phyloP scores from a whole-genome alignment of 35 echinoderm and acorn worm species.

The Antedon bifida region DNA sequence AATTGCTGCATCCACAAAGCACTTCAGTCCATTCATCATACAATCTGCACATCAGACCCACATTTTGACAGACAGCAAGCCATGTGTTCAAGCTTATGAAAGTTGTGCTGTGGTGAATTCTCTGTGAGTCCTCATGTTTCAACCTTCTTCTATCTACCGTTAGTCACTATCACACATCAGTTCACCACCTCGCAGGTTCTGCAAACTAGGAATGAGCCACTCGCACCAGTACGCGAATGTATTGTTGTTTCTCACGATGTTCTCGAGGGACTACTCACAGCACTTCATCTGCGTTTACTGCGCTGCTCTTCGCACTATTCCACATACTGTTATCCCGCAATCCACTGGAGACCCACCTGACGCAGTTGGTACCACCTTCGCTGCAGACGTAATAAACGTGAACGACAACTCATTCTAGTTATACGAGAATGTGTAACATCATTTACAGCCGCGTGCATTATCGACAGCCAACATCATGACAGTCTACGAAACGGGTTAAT shows the following conservation, averaged over 20 bases:
- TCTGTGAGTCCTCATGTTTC: background rate
- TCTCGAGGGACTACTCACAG: background rate
- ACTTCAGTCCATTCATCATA: background rate
- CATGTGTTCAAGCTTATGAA: background rate
- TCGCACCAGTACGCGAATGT: background rate
- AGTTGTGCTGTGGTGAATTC: background rate
- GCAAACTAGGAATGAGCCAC: background rate
- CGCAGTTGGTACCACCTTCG: background rate
- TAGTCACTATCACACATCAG: background rate
- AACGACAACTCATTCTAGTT: background rate
- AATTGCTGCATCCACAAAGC: background rate
- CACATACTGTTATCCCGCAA: background rate
- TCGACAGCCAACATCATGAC: background rate
- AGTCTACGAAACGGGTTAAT: background rate
- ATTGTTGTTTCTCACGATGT: background rate
- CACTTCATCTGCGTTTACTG: too few species aligned
- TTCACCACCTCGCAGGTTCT: background rate
- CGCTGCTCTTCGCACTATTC: background rate
- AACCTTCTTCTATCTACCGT: background rate
- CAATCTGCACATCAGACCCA: background rate
- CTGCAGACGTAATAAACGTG: background rate
- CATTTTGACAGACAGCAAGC: background rate
- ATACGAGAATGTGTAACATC: background rate
- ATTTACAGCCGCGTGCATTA: background rate
- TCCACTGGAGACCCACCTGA: background rate